Conservation (phyloP, 2,888 invertebrate genomes). For the Zaprionus obscuricornis region DNA sequence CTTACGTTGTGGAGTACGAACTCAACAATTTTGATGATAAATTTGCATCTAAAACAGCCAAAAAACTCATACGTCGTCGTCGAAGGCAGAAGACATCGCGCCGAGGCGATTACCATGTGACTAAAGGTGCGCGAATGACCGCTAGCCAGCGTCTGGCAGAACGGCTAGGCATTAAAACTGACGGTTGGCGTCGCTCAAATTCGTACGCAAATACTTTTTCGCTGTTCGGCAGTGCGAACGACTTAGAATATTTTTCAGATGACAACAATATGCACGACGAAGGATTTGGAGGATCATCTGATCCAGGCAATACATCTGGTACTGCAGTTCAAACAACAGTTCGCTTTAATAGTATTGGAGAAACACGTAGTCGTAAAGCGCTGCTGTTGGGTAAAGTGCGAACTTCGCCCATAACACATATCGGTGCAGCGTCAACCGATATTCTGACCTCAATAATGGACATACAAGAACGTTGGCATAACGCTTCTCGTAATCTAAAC, state of each 20-base stretch:
- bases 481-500: conserved; percentile 85
- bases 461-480: conserved; percentile 88
- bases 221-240: conserved; percentile 88
- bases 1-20: conserved; percentile 88
- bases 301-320: conserved; percentile 83
- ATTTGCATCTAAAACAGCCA: conserved; percentile 85
- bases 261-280: conserved; percentile 82
- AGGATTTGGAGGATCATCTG: conserved; percentile 70
- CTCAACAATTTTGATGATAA: conserved; percentile 86
- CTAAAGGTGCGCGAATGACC: conserved; percentile 48
- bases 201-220: conserved; percentile 84
- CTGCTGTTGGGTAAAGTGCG: conserved; percentile 70
- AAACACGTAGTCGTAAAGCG: conserved; percentile 72
- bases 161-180: conserved; percentile 75
- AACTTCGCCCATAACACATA: conserved; percentile 12
- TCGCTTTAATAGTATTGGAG: conserved; percentile 73
- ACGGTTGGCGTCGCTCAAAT: conserved; percentile 56
- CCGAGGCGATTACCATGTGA: no score
- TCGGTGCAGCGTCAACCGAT: conserved; percentile 84
- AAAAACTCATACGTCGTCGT: conserved; percentile 83
- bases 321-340: conserved; percentile 82
- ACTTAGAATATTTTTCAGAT: conserved; percentile 88
- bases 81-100: conserved; percentile 52
- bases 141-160: conserved; percentile 80
- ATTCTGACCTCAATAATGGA: conserved; percentile 88